Evolutionary conservation across 2,797 vertebrate species (phyloP).

Genomic region (Pampus argenteus): DNA sequence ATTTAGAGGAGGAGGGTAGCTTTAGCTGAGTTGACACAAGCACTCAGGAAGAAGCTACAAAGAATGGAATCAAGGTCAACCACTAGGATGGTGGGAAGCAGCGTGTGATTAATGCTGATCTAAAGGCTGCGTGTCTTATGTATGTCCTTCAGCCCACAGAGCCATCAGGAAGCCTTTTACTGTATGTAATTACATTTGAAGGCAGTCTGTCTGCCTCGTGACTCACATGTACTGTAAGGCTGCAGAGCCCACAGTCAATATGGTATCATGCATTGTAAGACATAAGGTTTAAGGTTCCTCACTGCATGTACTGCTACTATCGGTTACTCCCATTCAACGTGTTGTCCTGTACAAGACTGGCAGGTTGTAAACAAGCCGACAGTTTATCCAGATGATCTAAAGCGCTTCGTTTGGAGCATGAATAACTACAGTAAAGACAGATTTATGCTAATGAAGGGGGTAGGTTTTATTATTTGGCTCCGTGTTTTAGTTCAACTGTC

Average conservation of each 20-base stretch:
- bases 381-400: no score
- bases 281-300: no score
- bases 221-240: constrained; percentile 13
- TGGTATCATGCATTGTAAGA: constrained; percentile 4
- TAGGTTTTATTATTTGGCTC: no score
- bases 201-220: neutral
- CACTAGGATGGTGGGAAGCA: neutral
- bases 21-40: neutral
- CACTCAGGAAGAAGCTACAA: neutral
- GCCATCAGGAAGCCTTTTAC: constrained; percentile 12
- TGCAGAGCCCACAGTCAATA: neutral
- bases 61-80: neutral
- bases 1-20: neutral
- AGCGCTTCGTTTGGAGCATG: no score
- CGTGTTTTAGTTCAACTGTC: no score
- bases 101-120: constrained; percentile 14
- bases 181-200: constrained; percentile 19
- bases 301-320: neutral
- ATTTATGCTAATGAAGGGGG: no score
- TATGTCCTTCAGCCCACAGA: constrained; percentile 30
- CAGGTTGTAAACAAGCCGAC: no score
- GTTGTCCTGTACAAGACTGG: neutral
- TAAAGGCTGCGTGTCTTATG: neutral
- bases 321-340: neutral
- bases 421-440: no score